Conservation (phyloP, 2,797 vertebrate species). For the Catostomus latipinnis region DNA sequence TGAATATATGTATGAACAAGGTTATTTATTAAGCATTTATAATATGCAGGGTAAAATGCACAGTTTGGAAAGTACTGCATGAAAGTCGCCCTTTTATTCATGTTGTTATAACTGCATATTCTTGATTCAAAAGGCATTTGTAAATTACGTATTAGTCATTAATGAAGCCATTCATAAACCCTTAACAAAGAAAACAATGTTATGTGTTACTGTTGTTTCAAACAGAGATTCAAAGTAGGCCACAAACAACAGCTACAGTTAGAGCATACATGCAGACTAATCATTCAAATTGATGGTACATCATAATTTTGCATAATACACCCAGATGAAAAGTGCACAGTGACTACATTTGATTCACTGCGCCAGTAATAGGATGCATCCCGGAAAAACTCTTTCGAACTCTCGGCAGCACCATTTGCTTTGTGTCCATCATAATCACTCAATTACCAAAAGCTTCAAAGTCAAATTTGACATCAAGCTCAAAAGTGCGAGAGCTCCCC, state of each 20-base stretch:
- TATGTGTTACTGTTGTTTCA: too few relatives aligned
- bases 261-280: not conserved
- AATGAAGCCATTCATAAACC: too few relatives aligned
- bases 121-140: too few relatives aligned
- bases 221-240: not conserved
- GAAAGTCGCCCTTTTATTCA: too few relatives aligned
- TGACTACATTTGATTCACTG: conserved; percentile 42
- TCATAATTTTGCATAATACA: conserved; percentile 33
- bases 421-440: conserved; percentile 60
- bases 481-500: conserved; percentile 84
- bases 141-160: too few relatives aligned
- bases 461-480: conserved; percentile 67
- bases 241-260: not conserved
- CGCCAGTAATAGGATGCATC: conserved; percentile 43
- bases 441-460: conserved; percentile 65
- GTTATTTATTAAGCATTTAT: too few relatives aligned
- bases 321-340: conserved; percentile 39
- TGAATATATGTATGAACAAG: too few relatives aligned
- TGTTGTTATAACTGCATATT: too few relatives aligned
- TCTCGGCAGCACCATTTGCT: conserved; percentile 34
- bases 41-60: too few relatives aligned
- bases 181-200: too few relatives aligned
- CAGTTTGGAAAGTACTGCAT: too few relatives aligned
- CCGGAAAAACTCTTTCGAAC: conserved; percentile 37
- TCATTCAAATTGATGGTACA: conserved; percentile 28